A percentile compares a stretch with the other conserved stretches of the same genome.
phyloP scores from a whole-genome alignment of 2,888 invertebrate species.

The Anthrax anthrax region DNA sequence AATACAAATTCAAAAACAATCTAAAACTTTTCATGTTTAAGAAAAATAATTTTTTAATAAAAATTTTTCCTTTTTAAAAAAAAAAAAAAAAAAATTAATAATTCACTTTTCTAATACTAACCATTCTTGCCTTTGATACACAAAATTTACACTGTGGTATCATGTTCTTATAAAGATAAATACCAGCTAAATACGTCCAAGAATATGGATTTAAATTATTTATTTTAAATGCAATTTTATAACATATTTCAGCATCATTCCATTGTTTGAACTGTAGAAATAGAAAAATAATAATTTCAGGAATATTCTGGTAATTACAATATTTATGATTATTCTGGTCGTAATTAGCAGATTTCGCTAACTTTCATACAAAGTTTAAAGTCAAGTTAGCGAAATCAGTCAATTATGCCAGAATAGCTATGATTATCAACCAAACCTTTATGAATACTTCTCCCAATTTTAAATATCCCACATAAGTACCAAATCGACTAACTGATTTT shows the following conservation, averaged over 20 bases:
- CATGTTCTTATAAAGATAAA: constrained; percentile 3
- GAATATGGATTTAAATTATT: constrained; percentile 2
- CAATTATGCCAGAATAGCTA: no score
- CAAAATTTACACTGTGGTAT: constrained; percentile 3
- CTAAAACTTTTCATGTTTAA: no score
- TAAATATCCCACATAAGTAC: constrained; percentile 2
- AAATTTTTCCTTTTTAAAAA: no score
- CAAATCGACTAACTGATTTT: not conserved
- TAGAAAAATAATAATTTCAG: not conserved
- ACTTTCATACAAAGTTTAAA: no score
- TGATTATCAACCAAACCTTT: constrained; percentile 2
- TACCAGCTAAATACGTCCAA: constrained; percentile 2
- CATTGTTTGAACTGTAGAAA: not conserved
- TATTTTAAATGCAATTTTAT: constrained; percentile 1
- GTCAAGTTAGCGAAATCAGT: no score
- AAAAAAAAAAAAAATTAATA: no score
- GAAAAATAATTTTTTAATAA: no score
- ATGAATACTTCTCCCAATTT: constrained; percentile 3
- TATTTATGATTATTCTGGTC: not conserved
- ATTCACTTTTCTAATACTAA: no score
- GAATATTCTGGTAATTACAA: not conserved
- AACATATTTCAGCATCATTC: constrained; percentile 1
- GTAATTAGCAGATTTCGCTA: no score
- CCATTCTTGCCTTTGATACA: constrained; percentile 4
- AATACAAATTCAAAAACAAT: no score